Percentiles rank a stretch among this genome's conserved stretches.
Conservation (phyloP, 2,797 vertebrate genomes). For the Rhinophrynus dorsalis region DNA sequence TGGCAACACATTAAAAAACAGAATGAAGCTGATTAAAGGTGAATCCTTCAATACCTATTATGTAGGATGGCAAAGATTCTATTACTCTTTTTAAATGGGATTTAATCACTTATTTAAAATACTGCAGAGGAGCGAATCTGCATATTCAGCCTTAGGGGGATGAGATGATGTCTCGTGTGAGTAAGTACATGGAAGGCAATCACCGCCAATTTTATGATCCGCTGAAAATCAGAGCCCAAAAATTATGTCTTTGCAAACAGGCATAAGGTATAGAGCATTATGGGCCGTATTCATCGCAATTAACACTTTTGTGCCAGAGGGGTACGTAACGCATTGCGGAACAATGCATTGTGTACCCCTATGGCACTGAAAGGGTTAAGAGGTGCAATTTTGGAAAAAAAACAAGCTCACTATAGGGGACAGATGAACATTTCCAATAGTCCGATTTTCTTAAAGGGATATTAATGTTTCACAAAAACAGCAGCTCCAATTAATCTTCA, state of each 20-base stretch:
- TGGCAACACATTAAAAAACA: slow-evolving; percentile 37
- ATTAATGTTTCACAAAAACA: too few species aligned
- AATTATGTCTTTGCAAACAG: slow-evolving; percentile 22
- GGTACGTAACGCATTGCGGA: too few species aligned
- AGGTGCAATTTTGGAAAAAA: too few species aligned
- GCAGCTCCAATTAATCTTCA: too few species aligned
- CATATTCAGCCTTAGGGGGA: slow-evolving; percentile 33
- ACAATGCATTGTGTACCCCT: too few species aligned
- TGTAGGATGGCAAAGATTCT: slow-evolving; percentile 33
- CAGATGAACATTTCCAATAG: too few species aligned
- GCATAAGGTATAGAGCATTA: too few species aligned
- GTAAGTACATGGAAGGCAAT: slow-evolving; percentile 26
- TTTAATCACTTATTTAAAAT: slow-evolving; percentile 49
- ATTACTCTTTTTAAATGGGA: slow-evolving; percentile 41
- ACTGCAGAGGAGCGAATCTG: slow-evolving; percentile 13
- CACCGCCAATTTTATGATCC: slow-evolving; percentile 30
- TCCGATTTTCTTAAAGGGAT: too few species aligned
- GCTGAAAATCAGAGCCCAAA: slow-evolving; percentile 11
- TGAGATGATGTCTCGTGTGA: slow-evolving; percentile 22
- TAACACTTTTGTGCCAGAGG: too few species aligned
- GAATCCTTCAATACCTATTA: slow-evolving; percentile 44
- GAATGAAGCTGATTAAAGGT: slow-evolving; percentile 44
- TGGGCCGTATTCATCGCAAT: too few species aligned
- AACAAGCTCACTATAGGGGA: too few species aligned
- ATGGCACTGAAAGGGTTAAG: too few species aligned